phyloP scores from a whole-genome alignment of 2,888 invertebrate species.

The Balanococcus diminutus region DNA sequence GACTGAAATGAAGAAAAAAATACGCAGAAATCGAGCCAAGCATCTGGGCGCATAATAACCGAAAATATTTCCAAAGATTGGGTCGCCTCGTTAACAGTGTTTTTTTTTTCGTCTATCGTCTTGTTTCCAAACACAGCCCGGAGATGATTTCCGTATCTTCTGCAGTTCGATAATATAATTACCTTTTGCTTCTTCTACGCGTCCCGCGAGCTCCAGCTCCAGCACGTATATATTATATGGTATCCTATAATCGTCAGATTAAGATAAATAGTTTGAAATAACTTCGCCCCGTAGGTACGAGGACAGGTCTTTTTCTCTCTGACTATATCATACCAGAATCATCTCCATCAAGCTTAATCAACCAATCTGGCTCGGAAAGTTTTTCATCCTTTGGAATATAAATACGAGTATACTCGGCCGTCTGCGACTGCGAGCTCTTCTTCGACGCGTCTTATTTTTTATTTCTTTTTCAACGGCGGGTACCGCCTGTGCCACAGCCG shows the following conservation, averaged over 20 bases:
- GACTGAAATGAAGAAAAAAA: conserved; percentile 1
- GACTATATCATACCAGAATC: not conserved
- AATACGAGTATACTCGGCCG: no score
- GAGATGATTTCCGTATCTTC: not conserved
- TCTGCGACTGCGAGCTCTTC: no score
- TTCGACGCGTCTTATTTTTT: not conserved
- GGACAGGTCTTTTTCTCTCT: conserved; percentile 26
- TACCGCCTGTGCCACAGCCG: not conserved
- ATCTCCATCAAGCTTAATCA: conserved; percentile 41
- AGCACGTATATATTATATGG: not conserved
- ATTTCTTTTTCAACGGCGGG: not conserved
- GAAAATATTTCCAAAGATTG: not conserved
- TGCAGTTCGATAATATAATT: conserved; percentile 17
- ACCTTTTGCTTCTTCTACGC: not conserved
- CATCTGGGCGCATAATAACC: not conserved
- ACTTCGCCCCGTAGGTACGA: conserved; percentile 32
- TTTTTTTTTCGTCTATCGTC: not conserved
- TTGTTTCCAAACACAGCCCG: not conserved
- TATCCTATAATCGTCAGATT: conserved; percentile 26
- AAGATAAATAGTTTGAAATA: conserved; percentile 37
- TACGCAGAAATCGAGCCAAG: not conserved
- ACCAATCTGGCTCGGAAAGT: conserved; percentile 15
- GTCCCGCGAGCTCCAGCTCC: not conserved
- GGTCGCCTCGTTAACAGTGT: not conserved
- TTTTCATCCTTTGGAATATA: not conserved